These are phyloP conservation scores for Parambassis ranga DNA, from an alignment of 2,797 vertebrate species.

Conservation along the genomic window DNA sequence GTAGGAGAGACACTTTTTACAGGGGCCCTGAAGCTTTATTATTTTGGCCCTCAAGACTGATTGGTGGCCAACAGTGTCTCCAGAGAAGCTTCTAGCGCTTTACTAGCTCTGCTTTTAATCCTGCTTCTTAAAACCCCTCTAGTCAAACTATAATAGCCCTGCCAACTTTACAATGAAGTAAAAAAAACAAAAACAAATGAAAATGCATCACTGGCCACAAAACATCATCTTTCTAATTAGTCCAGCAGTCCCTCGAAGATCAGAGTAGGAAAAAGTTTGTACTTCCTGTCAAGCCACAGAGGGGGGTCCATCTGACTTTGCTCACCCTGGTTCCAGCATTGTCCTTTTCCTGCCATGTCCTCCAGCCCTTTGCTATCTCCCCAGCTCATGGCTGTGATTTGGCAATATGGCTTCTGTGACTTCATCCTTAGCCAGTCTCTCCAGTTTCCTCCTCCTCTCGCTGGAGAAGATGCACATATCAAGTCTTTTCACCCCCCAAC, in stretches of 20 bases:
- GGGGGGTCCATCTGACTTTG: background rate
- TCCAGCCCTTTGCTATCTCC: constrained; percentile 74
- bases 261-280: background rate
- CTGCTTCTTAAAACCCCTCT: constrained; percentile 1
- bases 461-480: constrained; percentile 34
- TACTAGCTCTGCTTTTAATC: background rate
- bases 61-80: constrained; percentile 1
- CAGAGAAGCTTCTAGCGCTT: background rate
- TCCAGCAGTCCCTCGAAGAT: constrained; percentile 4
- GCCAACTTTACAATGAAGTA: background rate
- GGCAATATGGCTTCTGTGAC: constrained; percentile 35
- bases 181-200: constrained; percentile 4
- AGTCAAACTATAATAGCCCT: background rate
- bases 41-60: background rate
- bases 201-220: constrained; percentile 10
- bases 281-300: constrained; percentile 15
- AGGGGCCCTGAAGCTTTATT: background rate
- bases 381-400: constrained; percentile 32
- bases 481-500: background rate
- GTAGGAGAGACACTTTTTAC: background rate
- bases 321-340: background rate
- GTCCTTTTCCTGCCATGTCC: constrained; percentile 10
- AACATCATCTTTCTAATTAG: constrained; percentile 5
- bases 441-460: constrained; percentile 9
- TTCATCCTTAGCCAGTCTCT: constrained; percentile 4